Conservation (phyloP, 2,888 invertebrate species). For the Leucozona laternaria region DNA sequence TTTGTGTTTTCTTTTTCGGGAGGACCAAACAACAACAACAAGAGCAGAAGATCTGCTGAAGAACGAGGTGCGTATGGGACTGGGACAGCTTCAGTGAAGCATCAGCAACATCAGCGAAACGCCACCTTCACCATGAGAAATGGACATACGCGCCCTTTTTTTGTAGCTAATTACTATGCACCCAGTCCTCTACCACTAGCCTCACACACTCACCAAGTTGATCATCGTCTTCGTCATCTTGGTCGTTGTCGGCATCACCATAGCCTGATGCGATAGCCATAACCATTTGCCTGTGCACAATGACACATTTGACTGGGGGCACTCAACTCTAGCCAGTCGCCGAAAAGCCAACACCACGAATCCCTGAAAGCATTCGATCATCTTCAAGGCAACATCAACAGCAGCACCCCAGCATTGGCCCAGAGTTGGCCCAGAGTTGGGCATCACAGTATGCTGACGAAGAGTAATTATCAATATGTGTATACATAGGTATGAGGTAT, state of each 20-base stretch:
- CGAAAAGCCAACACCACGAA: constrained; percentile 72
- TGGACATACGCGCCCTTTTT: constrained; percentile 74
- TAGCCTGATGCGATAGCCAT: constrained; percentile 22
- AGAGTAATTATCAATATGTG: constrained; percentile 69
- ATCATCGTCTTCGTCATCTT: background rate
- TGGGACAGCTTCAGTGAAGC: constrained; percentile 30
- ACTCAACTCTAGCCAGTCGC: constrained; percentile 67
- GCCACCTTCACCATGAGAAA: constrained; percentile 72
- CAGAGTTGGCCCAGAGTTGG: constrained; percentile 39
- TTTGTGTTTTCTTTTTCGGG: constrained; percentile 34
- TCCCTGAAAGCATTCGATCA: constrained; percentile 71
- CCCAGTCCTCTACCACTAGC: constrained; percentile 68
- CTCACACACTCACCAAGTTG: constrained; percentile 13
- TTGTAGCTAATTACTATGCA: constrained; percentile 75
- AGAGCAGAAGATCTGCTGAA: constrained; percentile 14
- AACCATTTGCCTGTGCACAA: constrained; percentile 59
- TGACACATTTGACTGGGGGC: constrained; percentile 74
- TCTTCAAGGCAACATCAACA: constrained; percentile 71
- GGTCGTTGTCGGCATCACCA: constrained; percentile 25
- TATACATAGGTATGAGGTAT: background rate
- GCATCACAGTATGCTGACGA: constrained; percentile 59
- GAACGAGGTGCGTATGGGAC: constrained; percentile 34
- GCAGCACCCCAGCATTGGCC: constrained; percentile 43
- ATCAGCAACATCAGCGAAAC: constrained; percentile 39
- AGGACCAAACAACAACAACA: constrained; percentile 30